These are phyloP conservation scores for Euphonia xanthogaster DNA, from an alignment of 2,797 vertebrate species.

Conservation along the genomic window DNA sequence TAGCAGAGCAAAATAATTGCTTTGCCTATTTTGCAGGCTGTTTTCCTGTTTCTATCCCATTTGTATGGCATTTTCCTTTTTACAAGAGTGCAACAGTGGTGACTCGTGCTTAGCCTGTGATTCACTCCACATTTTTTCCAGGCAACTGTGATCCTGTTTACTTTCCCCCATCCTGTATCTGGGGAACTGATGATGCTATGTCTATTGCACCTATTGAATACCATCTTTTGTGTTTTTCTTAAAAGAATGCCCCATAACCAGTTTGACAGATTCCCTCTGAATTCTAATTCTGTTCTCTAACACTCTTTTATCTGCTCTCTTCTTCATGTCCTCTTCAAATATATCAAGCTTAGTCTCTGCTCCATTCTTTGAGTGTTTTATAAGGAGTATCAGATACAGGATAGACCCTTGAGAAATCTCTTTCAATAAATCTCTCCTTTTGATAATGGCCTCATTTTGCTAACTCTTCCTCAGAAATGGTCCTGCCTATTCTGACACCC, in stretches of 20 bases:
- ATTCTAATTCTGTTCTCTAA: neutral
- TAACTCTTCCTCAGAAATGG: neutral
- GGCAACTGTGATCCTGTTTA: conserved; percentile 44
- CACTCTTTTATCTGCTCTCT: neutral
- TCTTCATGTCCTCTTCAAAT: neutral
- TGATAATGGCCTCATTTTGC: neutral
- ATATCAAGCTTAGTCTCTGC: neutral
- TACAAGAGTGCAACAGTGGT: neutral
- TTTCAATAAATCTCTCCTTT: neutral
- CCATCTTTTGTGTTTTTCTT: neutral
- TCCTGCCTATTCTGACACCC: neutral
- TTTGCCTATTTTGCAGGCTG: neutral
- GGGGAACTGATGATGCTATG: neutral
- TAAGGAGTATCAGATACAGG: neutral
- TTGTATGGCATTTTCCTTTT: neutral
- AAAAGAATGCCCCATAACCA: neutral
- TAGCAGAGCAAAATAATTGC: neutral
- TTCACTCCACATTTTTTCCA: conserved; percentile 21
- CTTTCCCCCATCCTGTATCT: conserved; percentile 31
- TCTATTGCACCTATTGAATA: neutral
- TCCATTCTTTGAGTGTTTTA: neutral
- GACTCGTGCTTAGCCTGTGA: conserved; percentile 7
- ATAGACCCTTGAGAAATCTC: neutral
- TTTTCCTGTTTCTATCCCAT: neutral
- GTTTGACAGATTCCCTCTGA: neutral